These are phyloP conservation scores for Brachylomia viminalis DNA, from an alignment of 2,888 invertebrate species.

Conservation along the genomic window DNA sequence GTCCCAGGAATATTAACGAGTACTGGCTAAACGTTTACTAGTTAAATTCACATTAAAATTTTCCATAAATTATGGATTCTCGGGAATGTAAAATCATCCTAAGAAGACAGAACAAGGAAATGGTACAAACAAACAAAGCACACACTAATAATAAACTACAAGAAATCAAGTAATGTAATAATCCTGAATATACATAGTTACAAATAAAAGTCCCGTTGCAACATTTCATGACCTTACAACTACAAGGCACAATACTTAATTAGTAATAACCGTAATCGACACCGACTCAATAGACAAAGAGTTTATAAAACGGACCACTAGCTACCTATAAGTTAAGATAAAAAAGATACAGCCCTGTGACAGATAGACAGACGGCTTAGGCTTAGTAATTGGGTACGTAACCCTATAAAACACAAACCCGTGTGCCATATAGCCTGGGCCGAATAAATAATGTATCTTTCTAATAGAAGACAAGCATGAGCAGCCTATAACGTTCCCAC, in stretches of 20 bases:
- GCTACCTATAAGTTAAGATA: neutral
- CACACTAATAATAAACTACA: too few relatives aligned
- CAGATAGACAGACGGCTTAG: neutral
- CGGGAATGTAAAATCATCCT: neutral
- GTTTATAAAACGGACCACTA: neutral
- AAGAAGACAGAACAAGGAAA: neutral
- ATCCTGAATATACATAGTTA: neutral
- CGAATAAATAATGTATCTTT: too few relatives aligned
- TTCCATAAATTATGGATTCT: neutral
- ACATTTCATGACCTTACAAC: conserved; percentile 1
- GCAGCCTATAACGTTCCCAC: too few relatives aligned
- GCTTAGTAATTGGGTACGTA: neutral
- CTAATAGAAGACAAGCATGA: too few relatives aligned
- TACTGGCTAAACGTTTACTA: neutral
- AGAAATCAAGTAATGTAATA: neutral
- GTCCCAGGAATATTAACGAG: neutral
- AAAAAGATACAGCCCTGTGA: neutral
- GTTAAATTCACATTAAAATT: neutral
- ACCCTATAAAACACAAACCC: neutral
- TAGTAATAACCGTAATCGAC: conserved; percentile 1
- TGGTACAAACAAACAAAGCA: too few relatives aligned
- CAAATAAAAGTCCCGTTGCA: neutral
- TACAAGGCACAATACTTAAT: conserved; percentile 1
- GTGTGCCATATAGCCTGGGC: too few relatives aligned
- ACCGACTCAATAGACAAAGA: neutral